These are phyloP conservation scores for Bombus picipes DNA, from an alignment of 1,140 invertebrate genomes.

Conservation along the genomic window DNA sequence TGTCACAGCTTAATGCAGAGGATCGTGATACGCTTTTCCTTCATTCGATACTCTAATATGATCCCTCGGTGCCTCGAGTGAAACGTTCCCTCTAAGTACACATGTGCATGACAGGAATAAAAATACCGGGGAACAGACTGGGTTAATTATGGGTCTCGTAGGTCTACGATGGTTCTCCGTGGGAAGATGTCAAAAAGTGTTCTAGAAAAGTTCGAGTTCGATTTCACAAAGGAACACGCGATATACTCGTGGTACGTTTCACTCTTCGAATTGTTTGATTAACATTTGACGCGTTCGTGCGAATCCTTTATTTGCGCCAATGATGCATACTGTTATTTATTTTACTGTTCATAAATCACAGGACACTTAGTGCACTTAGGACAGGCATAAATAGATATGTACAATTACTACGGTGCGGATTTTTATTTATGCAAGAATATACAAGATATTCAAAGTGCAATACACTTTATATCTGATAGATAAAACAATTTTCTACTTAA, in stretches of 20 bases:
- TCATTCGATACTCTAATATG: neutral
- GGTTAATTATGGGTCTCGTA: neutral
- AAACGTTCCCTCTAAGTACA: neutral
- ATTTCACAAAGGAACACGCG: neutral
- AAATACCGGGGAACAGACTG: neutral
- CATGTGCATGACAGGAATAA: neutral
- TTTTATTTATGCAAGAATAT: no score
- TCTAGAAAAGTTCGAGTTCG: neutral
- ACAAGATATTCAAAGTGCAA: no score
- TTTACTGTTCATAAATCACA: neutral
- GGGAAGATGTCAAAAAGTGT: slow-evolving; percentile 8
- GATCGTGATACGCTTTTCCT: slow-evolving; percentile 34
- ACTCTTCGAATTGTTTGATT: neutral
- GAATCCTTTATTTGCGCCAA: neutral
- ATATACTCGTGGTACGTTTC: neutral
- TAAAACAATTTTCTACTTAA: no score
- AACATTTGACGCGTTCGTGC: neutral
- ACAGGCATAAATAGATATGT: no score
- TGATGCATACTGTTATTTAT: neutral
- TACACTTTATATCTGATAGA: no score
- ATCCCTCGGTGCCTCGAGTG: neutral
- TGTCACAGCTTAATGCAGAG: slow-evolving; percentile 53
- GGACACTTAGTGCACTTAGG: neutral
- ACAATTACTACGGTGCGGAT: no score
- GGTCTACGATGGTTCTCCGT: neutral